phyloP scores from a whole-genome alignment of 2,888 invertebrate species.

The Melipona beecheii region DNA sequence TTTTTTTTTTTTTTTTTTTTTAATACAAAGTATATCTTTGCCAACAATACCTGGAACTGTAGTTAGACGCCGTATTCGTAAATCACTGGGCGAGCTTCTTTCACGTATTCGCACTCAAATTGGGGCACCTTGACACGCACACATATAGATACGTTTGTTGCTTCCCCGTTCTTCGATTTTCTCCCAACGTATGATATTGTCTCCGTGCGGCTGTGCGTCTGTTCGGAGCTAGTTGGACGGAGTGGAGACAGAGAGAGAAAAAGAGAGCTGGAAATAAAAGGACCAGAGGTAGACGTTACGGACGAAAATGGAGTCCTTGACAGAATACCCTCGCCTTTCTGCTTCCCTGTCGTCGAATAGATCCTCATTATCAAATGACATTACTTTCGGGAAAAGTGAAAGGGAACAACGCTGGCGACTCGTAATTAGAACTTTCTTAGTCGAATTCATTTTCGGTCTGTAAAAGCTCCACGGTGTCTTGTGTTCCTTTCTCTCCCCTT shows the following conservation, averaged over 20 bases:
- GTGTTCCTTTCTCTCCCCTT: neutral
- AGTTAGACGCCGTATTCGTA: constrained; percentile 43
- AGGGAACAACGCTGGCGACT: neutral
- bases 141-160: constrained; percentile 42
- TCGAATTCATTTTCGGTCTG: neutral
- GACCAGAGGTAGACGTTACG: neutral
- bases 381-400: neutral
- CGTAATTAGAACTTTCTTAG: constrained; percentile 1
- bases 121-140: constrained; percentile 51
- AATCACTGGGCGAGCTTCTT: constrained; percentile 51
- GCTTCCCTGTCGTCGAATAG: neutral
- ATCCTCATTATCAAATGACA: constrained; percentile 8
- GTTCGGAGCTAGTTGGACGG: neutral
- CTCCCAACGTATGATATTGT: constrained; percentile 43
- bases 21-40: constrained; percentile 44
- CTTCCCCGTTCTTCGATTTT: constrained; percentile 43
- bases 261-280: neutral
- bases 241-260: neutral
- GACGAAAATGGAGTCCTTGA: constrained; percentile 3
- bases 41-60: constrained; percentile 45
- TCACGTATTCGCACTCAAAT: constrained; percentile 55
- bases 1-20: constrained; percentile 2
- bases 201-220: constrained; percentile 24
- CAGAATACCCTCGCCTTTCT: neutral
- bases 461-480: neutral